Evolutionary conservation across 2,888 invertebrate genomes (phyloP), one percentile per base, ranked within the genome.

Genomic region (Lysandra coridon): DNA sequence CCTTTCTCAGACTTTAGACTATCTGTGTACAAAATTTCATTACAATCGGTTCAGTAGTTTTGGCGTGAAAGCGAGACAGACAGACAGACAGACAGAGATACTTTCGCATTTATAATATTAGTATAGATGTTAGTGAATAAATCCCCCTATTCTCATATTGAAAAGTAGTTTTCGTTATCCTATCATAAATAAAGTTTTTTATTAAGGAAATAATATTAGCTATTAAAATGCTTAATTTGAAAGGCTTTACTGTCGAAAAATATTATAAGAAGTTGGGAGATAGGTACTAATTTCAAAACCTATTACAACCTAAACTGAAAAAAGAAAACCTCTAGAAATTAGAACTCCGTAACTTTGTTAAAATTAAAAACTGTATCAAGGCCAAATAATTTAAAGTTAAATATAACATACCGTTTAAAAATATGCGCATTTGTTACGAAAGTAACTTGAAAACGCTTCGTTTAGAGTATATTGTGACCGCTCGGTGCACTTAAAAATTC

Each of bases 401-500:
- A 33, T 7, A 69, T 5, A 33, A 69, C 33, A 17, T 17, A 37
- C 33, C 33, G 69, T 69, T 69, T 33, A 69, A 69, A 69, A 69
- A 69, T 69, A 69, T 69, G 33, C 69, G 37, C 33, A 69, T 69
- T 69, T 69, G 33, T 69, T 69, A 69, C 5, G 14, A 69, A 37
- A 69, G 69, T 69, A 69, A 69, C 12, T 33, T 69, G 69, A 14
- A 75, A 44, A 75, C 49, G 53, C 57, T 53, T 53, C 53, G 33
- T 76, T 76, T 74, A 37, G n/a, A 44, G 81, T 64, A 69, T 49
- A 44, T 49, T 69, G 30, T 73, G 64, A 60, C 73, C 17, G 53
- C 6, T n/a, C 37, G n/a, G 5, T 1, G 17, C 69, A 78, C 69
- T 78, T 69, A 78, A 78, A 78, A 78, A 78, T 78, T 78, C 30